These are phyloP conservation scores for Drosophila aff. DNA, from an alignment of 1,140 invertebrate genomes.

Conservation along the genomic window DNA sequence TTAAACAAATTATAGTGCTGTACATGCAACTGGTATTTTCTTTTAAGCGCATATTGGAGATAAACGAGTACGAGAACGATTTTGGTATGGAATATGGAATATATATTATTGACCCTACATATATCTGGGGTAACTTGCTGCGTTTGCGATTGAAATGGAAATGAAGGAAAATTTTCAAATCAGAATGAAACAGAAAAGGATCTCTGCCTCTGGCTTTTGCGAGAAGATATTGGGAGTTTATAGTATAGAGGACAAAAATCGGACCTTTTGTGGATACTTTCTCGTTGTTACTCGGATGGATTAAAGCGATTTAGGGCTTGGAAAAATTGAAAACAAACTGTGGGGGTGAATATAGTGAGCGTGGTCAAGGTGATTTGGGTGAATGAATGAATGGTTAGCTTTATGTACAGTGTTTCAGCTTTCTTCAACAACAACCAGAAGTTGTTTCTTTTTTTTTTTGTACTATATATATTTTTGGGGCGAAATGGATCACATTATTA, in stretches of 20 bases:
- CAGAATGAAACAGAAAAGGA: neutral
- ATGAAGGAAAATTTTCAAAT: slow-evolving; percentile 18
- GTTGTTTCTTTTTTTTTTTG: neutral
- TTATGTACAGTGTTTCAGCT: slow-evolving; percentile 54
- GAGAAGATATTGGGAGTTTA: neutral
- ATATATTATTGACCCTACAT: slow-evolving; percentile 12
- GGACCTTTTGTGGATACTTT: neutral
- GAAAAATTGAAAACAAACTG: slow-evolving; percentile 32
- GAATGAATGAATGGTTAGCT: slow-evolving; percentile 43
- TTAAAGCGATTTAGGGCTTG: slow-evolving; percentile 12
- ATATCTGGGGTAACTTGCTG: neutral
- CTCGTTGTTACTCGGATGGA: slow-evolving; percentile 4
- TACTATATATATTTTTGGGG: slow-evolving; percentile 1
- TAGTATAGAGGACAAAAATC: slow-evolving; percentile 1
- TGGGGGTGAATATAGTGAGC: slow-evolving; percentile 34
- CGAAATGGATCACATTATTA: slow-evolving; percentile 18
- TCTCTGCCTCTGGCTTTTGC: neutral
- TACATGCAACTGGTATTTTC: slow-evolving; percentile 70
- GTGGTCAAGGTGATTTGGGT: slow-evolving; percentile 41
- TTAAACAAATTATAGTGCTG: slow-evolving; percentile 69
- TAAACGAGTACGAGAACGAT: slow-evolving; percentile 53
- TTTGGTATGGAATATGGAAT: slow-evolving; percentile 37
- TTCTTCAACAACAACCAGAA: slow-evolving; percentile 1
- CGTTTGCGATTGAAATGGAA: slow-evolving; percentile 18
- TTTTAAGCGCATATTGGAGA: slow-evolving; percentile 57